Conservation (phyloP, 2,797 vertebrate genomes). For the Taenioides sp. region DNA sequence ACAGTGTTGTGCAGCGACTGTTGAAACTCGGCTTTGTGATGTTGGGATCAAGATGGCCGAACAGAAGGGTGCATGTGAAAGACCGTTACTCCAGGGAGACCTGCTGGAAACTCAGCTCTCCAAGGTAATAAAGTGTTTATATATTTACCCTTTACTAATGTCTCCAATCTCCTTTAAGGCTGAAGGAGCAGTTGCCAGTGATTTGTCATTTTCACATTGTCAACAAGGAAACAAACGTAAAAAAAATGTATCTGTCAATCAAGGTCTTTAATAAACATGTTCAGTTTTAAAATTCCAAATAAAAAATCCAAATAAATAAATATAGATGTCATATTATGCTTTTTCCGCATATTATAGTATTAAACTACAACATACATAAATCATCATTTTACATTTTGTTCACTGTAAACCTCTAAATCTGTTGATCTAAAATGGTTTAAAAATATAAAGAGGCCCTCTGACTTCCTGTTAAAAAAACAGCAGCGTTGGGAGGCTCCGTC, state of each 20-base stretch:
- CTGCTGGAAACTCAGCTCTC: constrained; percentile 73
- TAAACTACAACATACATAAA: too few relatives aligned
- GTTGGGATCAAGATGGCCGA: constrained; percentile 77
- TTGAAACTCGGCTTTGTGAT: constrained; percentile 74
- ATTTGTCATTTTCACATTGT: not conserved
- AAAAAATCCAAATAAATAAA: too few relatives aligned
- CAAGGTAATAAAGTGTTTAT: constrained; percentile 71
- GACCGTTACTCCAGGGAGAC: constrained; percentile 33
- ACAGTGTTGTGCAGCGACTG: constrained; percentile 81
- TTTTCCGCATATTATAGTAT: too few relatives aligned
- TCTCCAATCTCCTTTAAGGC: not conserved
- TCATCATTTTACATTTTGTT: too few relatives aligned
- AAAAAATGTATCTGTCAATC: not conserved
- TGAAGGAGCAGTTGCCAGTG: not conserved
- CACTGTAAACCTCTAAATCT: too few relatives aligned
- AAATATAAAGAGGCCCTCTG: too few relatives aligned
- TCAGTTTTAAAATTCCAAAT: not conserved
- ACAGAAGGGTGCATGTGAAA: constrained; percentile 69
- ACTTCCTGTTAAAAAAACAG: too few relatives aligned
- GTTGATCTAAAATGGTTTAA: too few relatives aligned
- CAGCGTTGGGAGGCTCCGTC: too few relatives aligned
- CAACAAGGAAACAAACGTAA: not conserved
- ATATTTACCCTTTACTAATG: constrained; percentile 6
- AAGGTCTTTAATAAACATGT: not conserved
- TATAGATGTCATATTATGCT: too few relatives aligned